Conservation (phyloP, 2,888 invertebrate species). For the Clistopyga incitator region DNA sequence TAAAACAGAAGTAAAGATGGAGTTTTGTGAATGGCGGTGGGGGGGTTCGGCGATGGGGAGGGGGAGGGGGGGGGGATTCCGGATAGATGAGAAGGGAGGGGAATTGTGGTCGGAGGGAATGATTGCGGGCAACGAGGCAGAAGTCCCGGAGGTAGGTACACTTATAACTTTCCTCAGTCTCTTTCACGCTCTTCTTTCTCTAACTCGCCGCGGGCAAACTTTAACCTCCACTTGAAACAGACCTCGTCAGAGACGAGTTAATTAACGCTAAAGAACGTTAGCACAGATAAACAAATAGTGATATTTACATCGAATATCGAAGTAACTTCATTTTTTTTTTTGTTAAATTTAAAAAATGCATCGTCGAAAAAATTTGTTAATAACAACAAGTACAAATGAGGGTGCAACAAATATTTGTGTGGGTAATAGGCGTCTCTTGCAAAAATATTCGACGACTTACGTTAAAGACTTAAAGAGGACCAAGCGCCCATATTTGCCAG, state of each 20-base stretch:
- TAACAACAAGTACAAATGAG: no score
- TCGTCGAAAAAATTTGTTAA: neutral
- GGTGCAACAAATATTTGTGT: no score
- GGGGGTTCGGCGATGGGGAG: slow-evolving; percentile 47
- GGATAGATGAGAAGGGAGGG: slow-evolving; percentile 44
- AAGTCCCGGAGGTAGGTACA: slow-evolving; percentile 60
- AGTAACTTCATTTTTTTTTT: neutral
- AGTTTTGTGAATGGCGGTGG: slow-evolving; percentile 69
- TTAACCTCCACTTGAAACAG: slow-evolving; percentile 31
- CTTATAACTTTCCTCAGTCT: slow-evolving; percentile 59
- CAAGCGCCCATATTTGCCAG: neutral
- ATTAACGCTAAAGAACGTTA: slow-evolving; percentile 30
- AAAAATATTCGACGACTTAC: no score
- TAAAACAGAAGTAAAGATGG: slow-evolving; percentile 78
- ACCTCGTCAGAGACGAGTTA: slow-evolving; percentile 21
- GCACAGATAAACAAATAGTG: neutral
- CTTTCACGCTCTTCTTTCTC: slow-evolving; percentile 22
- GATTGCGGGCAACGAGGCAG: slow-evolving; percentile 66
- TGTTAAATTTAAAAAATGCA: neutral
- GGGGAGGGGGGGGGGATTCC: slow-evolving; percentile 46
- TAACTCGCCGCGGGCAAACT: slow-evolving; percentile 34
- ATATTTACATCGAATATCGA: neutral
- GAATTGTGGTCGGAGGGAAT: slow-evolving; percentile 51
- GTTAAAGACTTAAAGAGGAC: neutral
- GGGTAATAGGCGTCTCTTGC: neutral